Evolutionary conservation across 2,888 invertebrate genomes (phyloP).

Genomic region (Hypena proboscidalis): DNA sequence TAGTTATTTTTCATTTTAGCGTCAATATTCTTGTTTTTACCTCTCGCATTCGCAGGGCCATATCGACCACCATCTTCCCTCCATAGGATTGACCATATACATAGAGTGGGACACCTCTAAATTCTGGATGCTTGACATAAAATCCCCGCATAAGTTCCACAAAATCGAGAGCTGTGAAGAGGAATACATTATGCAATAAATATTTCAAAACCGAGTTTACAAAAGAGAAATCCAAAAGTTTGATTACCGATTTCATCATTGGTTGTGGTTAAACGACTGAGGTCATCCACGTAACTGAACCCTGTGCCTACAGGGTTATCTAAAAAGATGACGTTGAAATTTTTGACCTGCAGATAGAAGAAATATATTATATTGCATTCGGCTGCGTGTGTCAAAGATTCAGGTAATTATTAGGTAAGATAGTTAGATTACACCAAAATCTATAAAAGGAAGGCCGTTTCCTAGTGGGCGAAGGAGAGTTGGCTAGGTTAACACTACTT

Average conservation of each 20-base stretch:
- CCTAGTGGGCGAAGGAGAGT: no score
- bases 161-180: slow-evolving; percentile 88
- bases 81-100: slow-evolving; percentile 97
- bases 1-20: neutral
- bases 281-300: slow-evolving; percentile 90
- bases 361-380: no score
- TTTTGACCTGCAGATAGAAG: slow-evolving; percentile 84
- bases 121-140: slow-evolving; percentile 88
- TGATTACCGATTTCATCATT: slow-evolving; percentile 71
- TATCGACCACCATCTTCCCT: slow-evolving; percentile 96
- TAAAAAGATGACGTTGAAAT: slow-evolving; percentile 93
- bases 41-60: slow-evolving; percentile 86
- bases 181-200: slow-evolving; percentile 33
- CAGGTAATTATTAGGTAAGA: no score
- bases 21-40: no score
- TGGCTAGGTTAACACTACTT: no score
- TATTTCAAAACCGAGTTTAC: neutral
- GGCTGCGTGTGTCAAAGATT: no score
- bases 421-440: no score
- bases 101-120: slow-evolving; percentile 90
- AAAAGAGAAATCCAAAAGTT: neutral
- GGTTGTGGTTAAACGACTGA: slow-evolving; percentile 58
- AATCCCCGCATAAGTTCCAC: slow-evolving; percentile 89
- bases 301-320: slow-evolving; percentile 97
- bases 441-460: no score